phyloP scores from a whole-genome alignment of 1,140 invertebrate genomes.

The Zaprionus ornatus region DNA sequence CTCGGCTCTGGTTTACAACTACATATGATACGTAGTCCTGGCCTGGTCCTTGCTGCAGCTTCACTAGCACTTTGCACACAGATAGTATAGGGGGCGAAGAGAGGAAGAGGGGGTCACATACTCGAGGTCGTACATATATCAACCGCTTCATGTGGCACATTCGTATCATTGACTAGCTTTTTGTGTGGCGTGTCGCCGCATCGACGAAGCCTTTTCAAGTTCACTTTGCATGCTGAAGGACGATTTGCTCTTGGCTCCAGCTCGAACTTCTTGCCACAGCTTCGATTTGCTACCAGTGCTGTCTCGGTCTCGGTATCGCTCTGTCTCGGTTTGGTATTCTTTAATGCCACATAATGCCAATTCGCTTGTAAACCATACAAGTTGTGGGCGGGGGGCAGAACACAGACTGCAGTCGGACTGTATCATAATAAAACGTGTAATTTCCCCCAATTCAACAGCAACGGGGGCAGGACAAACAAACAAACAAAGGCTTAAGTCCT shows the following conservation, averaged over 20 bases:
- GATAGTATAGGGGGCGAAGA: neutral
- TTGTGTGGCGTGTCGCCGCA: slow-evolving; percentile 25
- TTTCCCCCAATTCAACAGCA: slow-evolving; percentile 62
- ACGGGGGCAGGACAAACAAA: slow-evolving; percentile 46
- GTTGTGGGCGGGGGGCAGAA: slow-evolving; percentile 1
- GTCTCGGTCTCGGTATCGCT: slow-evolving; percentile 18
- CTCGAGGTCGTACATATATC: neutral
- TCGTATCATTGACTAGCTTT: slow-evolving; percentile 55
- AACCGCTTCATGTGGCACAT: slow-evolving; percentile 27
- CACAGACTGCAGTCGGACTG: slow-evolving; percentile 38
- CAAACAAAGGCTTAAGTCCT: slow-evolving; percentile 61
- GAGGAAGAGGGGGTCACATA: neutral
- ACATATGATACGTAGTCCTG: slow-evolving; percentile 49
- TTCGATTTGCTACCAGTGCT: slow-evolving; percentile 17
- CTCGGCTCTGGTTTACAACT: slow-evolving; percentile 65
- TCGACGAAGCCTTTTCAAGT: slow-evolving; percentile 56
- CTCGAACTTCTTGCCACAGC: slow-evolving; percentile 15
- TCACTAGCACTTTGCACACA: slow-evolving; percentile 1
- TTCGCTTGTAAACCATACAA: slow-evolving; percentile 63
- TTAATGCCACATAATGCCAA: slow-evolving; percentile 79
- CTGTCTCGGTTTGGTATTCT: slow-evolving; percentile 48
- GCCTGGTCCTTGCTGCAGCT: slow-evolving; percentile 14
- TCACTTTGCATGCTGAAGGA: slow-evolving; percentile 57
- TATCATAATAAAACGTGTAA: slow-evolving; percentile 80
- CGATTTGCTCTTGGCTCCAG: slow-evolving; percentile 35